A percentile compares a stretch with the other conserved stretches of the same genome.
Evolutionary conservation across 1,140 invertebrate species (phyloP).

Genomic region (Amphibalanus amphitrite): DNA sequence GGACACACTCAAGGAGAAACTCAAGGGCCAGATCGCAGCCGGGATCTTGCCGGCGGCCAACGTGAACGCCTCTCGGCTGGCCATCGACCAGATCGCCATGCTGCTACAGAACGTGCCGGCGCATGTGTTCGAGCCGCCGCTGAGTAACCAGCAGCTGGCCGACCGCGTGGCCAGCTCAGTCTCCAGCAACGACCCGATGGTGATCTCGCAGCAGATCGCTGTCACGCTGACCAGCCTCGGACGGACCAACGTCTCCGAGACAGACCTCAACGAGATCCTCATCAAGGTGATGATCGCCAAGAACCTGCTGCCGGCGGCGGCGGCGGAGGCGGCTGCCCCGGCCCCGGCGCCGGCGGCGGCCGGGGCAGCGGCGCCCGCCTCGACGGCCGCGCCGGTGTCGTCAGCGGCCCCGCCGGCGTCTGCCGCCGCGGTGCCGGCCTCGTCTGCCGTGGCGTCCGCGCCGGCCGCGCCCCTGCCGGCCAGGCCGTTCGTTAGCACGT

Average conservation of each 20-base stretch:
- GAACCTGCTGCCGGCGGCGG: neutral
- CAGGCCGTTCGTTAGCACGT: neutral
- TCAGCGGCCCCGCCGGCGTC: too few relatives aligned
- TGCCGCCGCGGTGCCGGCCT: too few relatives aligned
- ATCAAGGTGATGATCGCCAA: neutral
- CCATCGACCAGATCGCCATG: neutral
- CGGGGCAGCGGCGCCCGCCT: too few relatives aligned
- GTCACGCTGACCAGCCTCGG: neutral
- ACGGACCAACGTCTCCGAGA: neutral
- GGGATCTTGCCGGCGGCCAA: slow-evolving; percentile 47
- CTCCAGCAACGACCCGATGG: neutral
- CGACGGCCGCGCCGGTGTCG: neutral
- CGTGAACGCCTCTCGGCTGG: slow-evolving; percentile 20
- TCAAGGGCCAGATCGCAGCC: slow-evolving; percentile 58
- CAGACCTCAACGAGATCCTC: neutral
- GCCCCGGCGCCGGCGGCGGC: too few relatives aligned
- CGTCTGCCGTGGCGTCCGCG: too few relatives aligned
- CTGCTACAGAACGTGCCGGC: neutral
- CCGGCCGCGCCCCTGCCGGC: too few relatives aligned
- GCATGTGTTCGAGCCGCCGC: slow-evolving; percentile 2
- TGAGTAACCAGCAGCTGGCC: neutral
- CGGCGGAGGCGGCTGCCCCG: too few relatives aligned
- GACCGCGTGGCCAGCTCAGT: neutral
- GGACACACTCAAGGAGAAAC: slow-evolving; percentile 64
- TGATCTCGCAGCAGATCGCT: neutral